Conservation (phyloP, 2,888 invertebrate species). For the Belgica antarctica region DNA sequence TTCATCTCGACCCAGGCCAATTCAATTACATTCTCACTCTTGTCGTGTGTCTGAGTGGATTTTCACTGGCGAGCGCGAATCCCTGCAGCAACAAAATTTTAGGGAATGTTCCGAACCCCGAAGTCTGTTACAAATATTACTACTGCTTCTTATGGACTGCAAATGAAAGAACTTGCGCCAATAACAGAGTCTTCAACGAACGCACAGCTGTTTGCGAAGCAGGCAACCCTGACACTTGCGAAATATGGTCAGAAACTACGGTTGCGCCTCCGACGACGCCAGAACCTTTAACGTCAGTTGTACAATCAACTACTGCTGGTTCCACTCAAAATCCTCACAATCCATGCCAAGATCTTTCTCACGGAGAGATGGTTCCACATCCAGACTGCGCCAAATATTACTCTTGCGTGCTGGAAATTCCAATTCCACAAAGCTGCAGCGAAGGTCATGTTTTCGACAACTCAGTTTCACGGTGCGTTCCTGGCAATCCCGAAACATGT, state of each 20-base stretch:
- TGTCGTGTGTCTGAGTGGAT: no score
- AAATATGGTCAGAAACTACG: not conserved
- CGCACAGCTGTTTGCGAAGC: not conserved
- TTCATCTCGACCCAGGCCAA: no score
- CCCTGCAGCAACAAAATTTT: not conserved
- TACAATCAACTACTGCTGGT: not conserved
- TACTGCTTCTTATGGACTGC: not conserved
- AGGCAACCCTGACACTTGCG: not conserved
- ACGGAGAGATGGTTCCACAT: not conserved
- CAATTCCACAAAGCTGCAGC: not conserved
- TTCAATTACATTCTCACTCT: no score
- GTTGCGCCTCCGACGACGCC: not conserved
- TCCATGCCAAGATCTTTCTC: not conserved
- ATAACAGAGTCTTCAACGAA: not conserved
- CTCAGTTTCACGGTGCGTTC: not conserved
- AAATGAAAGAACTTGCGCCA: not conserved
- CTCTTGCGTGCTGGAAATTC: not conserved
- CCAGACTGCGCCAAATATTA: not conserved
- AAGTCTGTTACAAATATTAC: not conserved
- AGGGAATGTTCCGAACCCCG: not conserved
- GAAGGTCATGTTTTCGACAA: not conserved
- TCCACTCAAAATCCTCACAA: no score
- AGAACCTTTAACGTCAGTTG: not conserved
- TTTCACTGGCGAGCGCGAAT: no score
- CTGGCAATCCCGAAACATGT: conserved; percentile 4